Conservation (phyloP, 2,113 vertebrate genomes). For the Phodopus roborovskii region DNA sequence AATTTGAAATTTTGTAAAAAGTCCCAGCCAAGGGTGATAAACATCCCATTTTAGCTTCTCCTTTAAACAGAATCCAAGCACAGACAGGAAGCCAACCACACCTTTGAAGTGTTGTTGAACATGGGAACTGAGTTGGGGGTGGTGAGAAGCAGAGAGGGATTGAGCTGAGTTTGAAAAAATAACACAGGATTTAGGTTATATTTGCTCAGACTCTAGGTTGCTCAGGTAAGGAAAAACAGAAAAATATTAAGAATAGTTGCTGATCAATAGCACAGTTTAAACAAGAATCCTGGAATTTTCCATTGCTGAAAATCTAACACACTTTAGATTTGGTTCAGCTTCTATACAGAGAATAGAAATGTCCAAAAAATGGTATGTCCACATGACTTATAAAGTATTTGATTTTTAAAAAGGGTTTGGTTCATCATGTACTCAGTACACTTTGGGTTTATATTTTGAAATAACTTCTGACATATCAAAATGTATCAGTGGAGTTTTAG, state of each 20-base stretch:
- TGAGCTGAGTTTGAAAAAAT: constrained; percentile 67
- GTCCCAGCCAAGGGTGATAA: constrained; percentile 71
- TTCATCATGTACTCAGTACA: neutral
- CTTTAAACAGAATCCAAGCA: constrained; percentile 73
- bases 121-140: constrained; percentile 59
- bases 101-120: constrained; percentile 79
- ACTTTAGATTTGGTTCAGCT: constrained; percentile 38
- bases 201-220: constrained; percentile 62
- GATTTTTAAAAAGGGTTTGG: neutral
- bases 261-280: constrained; percentile 65
- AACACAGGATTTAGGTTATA: constrained; percentile 32
- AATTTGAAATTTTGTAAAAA: constrained; percentile 75
- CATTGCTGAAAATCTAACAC: neutral
- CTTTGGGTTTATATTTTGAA: constrained; percentile 49
- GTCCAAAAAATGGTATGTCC: neutral
- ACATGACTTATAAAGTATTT: constrained; percentile 21
- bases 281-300: constrained; percentile 32
- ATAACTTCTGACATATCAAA: neutral
- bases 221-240: constrained; percentile 68
- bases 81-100: constrained; percentile 74
- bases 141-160: constrained; percentile 54
- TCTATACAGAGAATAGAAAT: constrained; percentile 12
- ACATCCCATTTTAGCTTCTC: constrained; percentile 74
- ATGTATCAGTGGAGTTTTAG: constrained; percentile 3
- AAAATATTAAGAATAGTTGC: constrained; percentile 73